These are phyloP conservation scores for Trididemnum clinides DNA, from an alignment of 23 tunicate genomes.

Conservation along the genomic window DNA sequence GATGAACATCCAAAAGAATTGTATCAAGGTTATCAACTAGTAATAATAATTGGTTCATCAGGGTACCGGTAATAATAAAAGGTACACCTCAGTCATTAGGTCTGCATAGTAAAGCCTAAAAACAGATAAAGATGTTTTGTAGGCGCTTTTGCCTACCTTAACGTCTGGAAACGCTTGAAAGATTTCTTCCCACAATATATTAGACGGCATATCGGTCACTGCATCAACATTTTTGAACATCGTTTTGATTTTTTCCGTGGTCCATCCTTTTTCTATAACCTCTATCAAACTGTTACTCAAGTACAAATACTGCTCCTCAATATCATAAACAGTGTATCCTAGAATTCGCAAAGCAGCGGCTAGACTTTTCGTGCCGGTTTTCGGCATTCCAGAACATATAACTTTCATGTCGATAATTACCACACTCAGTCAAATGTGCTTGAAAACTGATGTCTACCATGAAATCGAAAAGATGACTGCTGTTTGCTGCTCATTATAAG, in stretches of 20 bases:
- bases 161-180: slow-evolving; percentile 43
- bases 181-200: slow-evolving; percentile 41
- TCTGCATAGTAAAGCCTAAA: too few relatives aligned
- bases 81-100: too few relatives aligned
- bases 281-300: slow-evolving; percentile 6
- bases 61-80: too few relatives aligned
- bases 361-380: slow-evolving; percentile 64
- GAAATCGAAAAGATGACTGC: too few relatives aligned
- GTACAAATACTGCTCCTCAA: slow-evolving; percentile 43
- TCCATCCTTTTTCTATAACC: slow-evolving; percentile 21
- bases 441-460: too few relatives aligned
- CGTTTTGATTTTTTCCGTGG: slow-evolving; percentile 5
- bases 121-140: too few relatives aligned
- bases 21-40: too few relatives aligned
- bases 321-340: slow-evolving; percentile 62
- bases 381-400: slow-evolving; percentile 50
- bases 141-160: background rate
- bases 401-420: slow-evolving; percentile 47
- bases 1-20: too few relatives aligned
- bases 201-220: slow-evolving; percentile 23
- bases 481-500: too few relatives aligned
- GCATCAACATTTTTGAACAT: slow-evolving; percentile 53
- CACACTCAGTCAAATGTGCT: too few relatives aligned
- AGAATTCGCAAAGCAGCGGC: slow-evolving; percentile 35
- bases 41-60: too few relatives aligned